phyloP scores from a whole-genome alignment of 2,888 invertebrate genomes.

The Coenonympha glycerion region DNA sequence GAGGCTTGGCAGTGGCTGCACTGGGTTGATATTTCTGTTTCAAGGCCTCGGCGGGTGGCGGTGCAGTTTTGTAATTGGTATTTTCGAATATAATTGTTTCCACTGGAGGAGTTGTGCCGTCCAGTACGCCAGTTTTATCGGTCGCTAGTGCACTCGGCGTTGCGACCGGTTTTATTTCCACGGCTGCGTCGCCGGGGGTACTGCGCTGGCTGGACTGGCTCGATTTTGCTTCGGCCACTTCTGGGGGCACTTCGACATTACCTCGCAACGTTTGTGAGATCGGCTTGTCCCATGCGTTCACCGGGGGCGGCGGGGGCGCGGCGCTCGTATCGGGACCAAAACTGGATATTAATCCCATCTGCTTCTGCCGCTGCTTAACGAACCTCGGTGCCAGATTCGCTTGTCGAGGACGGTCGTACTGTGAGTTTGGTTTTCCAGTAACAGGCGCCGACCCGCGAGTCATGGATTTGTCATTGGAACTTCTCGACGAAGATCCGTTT shows the following conservation, averaged over 20 bases:
- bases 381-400: slow-evolving; percentile 85
- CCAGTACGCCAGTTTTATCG: slow-evolving; percentile 78
- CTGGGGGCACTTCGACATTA: slow-evolving; percentile 62
- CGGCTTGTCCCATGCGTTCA: slow-evolving; percentile 92
- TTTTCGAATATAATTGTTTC: slow-evolving; percentile 94
- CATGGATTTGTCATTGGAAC: slow-evolving; percentile 58
- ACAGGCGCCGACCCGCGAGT: slow-evolving; percentile 53
- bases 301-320: slow-evolving; percentile 81
- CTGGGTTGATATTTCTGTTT: slow-evolving; percentile 78
- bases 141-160: slow-evolving; percentile 43
- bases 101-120: slow-evolving; percentile 86
- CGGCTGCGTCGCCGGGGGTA: slow-evolving; percentile 57
- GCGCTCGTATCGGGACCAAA: slow-evolving; percentile 73
- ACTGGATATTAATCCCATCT: slow-evolving; percentile 59
- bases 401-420: slow-evolving; percentile 72
- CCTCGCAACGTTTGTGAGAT: slow-evolving; percentile 81
- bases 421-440: slow-evolving; percentile 50
- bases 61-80: slow-evolving; percentile 88
- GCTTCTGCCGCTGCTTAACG: slow-evolving; percentile 82
- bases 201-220: slow-evolving; percentile 65
- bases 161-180: slow-evolving; percentile 48
- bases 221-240: slow-evolving; percentile 53
- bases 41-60: slow-evolving; percentile 79
- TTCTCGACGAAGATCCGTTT: slow-evolving; percentile 63
- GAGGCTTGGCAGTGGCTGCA: slow-evolving; percentile 61